Evolutionary conservation across 2,113 vertebrate genomes (phyloP).

Genomic region (Arenaria interpres): DNA sequence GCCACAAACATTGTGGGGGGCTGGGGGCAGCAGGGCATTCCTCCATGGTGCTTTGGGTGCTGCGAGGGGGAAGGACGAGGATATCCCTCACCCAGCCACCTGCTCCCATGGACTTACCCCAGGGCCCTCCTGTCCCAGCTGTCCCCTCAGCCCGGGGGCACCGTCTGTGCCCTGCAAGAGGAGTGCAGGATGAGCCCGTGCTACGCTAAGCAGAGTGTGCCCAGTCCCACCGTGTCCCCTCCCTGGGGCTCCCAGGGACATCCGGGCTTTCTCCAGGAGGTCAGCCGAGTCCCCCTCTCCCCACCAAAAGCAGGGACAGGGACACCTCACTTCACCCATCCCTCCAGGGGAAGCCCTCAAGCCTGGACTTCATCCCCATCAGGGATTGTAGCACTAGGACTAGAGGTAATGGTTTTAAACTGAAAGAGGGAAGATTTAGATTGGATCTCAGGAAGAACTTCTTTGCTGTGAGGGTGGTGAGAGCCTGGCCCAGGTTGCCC

Average conservation of each 20-base stretch:
- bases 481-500: no score
- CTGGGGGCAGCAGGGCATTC: rapidly evolving
- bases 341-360: neutral
- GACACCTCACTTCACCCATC: neutral
- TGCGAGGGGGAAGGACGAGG: neutral
- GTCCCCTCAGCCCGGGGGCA: constrained; percentile 75
- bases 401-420: no score
- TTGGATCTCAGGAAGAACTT: no score
- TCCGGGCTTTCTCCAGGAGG: neutral
- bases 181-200: rapidly evolving
- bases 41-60: neutral
- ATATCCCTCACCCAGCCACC: neutral
- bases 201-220: rapidly evolving
- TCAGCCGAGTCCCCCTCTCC: neutral
- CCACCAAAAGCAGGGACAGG: neutral
- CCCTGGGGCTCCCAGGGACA: neutral
- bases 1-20: rapidly evolving
- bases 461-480: no score
- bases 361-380: neutral
- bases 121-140: constrained; percentile 80
- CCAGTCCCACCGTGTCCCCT: rapidly evolving
- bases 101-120: constrained; percentile 68
- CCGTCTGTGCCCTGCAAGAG: constrained; percentile 78
- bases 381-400: no score
- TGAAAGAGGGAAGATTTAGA: no score